Evolutionary conservation across 2,797 vertebrate genomes (phyloP).

Genomic region (Sebastes taczanowskii): DNA sequence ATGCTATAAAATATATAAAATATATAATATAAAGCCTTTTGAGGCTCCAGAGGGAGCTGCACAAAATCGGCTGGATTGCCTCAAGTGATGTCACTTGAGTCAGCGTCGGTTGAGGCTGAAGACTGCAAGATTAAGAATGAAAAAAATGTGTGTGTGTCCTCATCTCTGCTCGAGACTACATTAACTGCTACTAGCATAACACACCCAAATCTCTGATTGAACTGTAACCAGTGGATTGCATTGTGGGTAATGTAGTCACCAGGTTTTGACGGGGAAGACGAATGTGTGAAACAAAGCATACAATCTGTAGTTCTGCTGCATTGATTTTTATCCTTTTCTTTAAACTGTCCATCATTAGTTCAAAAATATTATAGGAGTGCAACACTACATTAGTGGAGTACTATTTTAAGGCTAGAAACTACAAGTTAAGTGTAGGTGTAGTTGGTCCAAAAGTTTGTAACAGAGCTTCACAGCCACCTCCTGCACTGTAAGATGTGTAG

Average conservation of each 20-base stretch:
- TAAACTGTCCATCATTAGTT: background rate
- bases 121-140: background rate
- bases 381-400: background rate
- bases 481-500: background rate
- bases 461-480: background rate
- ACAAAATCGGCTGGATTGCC: background rate
- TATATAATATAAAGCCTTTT: background rate
- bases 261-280: background rate
- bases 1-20: background rate
- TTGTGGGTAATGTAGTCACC: background rate
- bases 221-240: background rate
- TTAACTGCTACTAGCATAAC: background rate
- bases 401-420: background rate
- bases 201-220: background rate
- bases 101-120: background rate
- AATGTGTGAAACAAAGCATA: too few species aligned
- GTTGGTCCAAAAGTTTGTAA: background rate
- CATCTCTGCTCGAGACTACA: background rate
- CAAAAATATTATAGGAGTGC: background rate
- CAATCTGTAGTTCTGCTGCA: too few species aligned
- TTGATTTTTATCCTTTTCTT: too few species aligned
- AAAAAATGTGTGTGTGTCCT: background rate
- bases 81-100: constrained; percentile 1
- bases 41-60: background rate
- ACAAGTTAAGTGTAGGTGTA: background rate